Base-by-base conservation (phyloP, 2,888 invertebrate species). In the Oscheius myriophilus region DNA sequence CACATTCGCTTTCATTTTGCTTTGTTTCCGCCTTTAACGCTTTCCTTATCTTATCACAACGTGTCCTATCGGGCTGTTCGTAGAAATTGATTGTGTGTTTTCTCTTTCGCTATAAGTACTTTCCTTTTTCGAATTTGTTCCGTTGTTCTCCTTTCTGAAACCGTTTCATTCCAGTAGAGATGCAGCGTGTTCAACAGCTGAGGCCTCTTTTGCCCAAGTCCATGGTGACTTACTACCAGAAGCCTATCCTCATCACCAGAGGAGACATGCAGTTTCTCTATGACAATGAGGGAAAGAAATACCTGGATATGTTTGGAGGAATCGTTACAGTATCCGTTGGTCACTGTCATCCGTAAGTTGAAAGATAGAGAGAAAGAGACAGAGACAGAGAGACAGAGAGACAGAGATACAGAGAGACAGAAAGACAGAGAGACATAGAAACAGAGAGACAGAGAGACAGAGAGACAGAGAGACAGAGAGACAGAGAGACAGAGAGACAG, bases 291-390 rank as follows among this genome's bases (percentile, higher is more conserved):
- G 76, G 75, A 42, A 76, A 75, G 64, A 90, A 94, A 81, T 98
- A 96, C 87, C 89, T 98, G 76, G 97, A 98, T 87, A 91, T 97
- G 89, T 94, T 95, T 87, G 96, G 92, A 6, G 97, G 97, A 9
- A 96, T 98, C 81, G 96, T 95, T 18, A 98, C 97, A 0, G 93
- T 97, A 61, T 95, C 95, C 64, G 95, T 96, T 1, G 96, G 96
- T 25, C 97, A 97, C 87, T 95, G 94, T 87, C 97, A 97, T 89
- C 96, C 96, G 94, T 95, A 90, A 63, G 70, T 54, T 14, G n/a
- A 6, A 49, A 21, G 49, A 18, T 9, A 18, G n/a, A 21, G 49
- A 18, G 21, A n/a, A 11, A 11, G 49, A 18, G 49, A 21, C 3
- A 49, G 33, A 33, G 33, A 33, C 33, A 23, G 53, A 53, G 26